A percentile compares a stretch with the other conserved stretches of the same genome.
Evolutionary conservation across 2,888 invertebrate species (phyloP).

Genomic region (Clostera curtula): DNA sequence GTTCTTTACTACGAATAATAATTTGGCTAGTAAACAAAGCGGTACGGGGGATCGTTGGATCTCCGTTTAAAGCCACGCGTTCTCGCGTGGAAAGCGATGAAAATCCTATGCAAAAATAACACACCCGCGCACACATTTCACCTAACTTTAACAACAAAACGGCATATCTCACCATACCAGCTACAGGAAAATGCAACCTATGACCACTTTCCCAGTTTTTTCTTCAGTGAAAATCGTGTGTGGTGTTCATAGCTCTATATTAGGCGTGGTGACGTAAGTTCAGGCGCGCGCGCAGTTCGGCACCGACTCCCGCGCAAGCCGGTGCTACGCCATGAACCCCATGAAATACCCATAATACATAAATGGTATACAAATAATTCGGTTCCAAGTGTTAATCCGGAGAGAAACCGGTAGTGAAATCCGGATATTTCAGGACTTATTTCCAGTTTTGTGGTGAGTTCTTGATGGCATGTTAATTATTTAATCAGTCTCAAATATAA

Average conservation of each 20-base stretch:
- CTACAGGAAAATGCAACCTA: constrained; percentile 23
- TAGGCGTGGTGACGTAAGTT: constrained; percentile 56
- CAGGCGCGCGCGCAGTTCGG: constrained; percentile 55
- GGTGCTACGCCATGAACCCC: constrained; percentile 30
- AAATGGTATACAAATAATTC: constrained; percentile 28
- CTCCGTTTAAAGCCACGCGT: constrained; percentile 68
- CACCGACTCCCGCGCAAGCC: constrained; percentile 49
- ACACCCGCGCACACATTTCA: constrained; percentile 53
- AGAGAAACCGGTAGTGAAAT: constrained; percentile 24
- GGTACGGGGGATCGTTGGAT: constrained; percentile 31
- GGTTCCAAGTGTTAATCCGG: constrained; percentile 26
- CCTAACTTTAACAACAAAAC: constrained; percentile 20
- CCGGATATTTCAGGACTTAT: constrained; percentile 38
- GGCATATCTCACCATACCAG: constrained; percentile 18
- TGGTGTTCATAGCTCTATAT: constrained; percentile 43
- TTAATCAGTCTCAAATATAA: no score
- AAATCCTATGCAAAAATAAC: constrained; percentile 70
- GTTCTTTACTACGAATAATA: constrained; percentile 21
- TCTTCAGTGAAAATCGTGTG: constrained; percentile 27
- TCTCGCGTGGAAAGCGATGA: constrained; percentile 50
- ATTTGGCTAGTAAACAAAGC: constrained; percentile 48
- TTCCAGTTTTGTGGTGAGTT: constrained; percentile 37
- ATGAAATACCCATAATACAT: constrained; percentile 30
- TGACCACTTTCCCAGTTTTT: constrained; percentile 10
- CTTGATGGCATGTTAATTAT: background rate